Evolutionary conservation across 2,113 vertebrate genomes (phyloP).

Genomic region (Vireo altiloquus): DNA sequence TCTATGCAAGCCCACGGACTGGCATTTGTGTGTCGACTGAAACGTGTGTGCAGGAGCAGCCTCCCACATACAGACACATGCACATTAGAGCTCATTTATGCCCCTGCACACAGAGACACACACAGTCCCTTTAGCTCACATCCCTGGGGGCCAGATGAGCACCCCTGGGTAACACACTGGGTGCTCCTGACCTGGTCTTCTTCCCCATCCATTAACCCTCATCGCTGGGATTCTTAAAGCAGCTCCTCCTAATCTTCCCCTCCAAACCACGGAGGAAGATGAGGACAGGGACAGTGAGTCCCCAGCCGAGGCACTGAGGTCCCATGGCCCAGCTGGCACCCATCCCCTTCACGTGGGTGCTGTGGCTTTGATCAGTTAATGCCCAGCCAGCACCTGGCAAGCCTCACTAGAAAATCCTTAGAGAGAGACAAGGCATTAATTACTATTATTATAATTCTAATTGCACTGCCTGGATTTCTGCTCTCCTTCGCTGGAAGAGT

Average conservation of each 20-base stretch:
- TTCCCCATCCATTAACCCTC: background rate
- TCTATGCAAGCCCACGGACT: background rate
- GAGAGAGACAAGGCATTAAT: constrained; percentile 28
- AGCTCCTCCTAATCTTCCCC: background rate
- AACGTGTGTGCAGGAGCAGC: background rate
- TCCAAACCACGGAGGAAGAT: background rate
- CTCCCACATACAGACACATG: background rate
- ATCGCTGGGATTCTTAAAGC: background rate
- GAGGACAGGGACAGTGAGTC: rapidly evolving
- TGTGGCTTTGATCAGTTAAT: background rate
- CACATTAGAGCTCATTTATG: background rate
- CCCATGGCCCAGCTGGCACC: background rate
- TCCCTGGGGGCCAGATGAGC: background rate
- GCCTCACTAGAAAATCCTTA: constrained; percentile 3
- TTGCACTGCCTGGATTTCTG: background rate
- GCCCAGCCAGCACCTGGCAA: background rate
- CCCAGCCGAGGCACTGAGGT: background rate
- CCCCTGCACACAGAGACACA: background rate
- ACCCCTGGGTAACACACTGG: background rate
- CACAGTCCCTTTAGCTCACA: background rate
- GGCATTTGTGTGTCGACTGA: background rate
- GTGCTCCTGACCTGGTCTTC: background rate
- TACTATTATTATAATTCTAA: background rate
- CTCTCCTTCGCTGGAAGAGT: background rate
- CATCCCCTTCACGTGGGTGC: background rate